Evolutionary conservation across 1,140 invertebrate species (phyloP).

Genomic region (Drosophila dunni): DNA sequence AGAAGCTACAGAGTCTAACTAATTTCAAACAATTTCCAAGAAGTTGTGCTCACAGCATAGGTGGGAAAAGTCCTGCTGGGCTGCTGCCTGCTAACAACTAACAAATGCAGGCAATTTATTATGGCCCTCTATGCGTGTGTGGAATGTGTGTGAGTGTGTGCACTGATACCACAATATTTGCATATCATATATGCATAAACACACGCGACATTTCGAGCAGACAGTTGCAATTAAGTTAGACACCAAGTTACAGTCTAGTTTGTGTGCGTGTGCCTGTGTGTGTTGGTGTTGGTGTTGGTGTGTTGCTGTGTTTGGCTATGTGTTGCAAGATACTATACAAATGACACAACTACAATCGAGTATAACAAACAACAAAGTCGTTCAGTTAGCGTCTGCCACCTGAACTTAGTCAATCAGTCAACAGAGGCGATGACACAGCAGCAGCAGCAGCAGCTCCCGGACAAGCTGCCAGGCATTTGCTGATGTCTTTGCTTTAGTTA

Average conservation of each 20-base stretch:
- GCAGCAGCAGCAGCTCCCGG: conserved; percentile 16
- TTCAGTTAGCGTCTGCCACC: conserved; percentile 56
- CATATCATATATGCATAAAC: conserved; percentile 83
- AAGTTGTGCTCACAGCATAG: not conserved
- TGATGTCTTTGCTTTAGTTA: conserved; percentile 47
- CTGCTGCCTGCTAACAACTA: not conserved
- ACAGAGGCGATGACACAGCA: conserved; percentile 41
- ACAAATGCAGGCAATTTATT: conserved; percentile 38
- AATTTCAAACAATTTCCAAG: not conserved
- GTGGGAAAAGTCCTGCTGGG: conserved; percentile 19
- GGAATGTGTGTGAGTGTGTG: conserved; percentile 33
- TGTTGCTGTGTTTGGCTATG: not conserved
- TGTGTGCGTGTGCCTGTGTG: conserved; percentile 18
- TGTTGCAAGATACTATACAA: conserved; percentile 54
- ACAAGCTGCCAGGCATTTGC: conserved; percentile 40
- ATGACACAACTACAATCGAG: conserved; percentile 47
- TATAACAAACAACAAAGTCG: conserved; percentile 45
- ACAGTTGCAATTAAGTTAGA: conserved; percentile 79
- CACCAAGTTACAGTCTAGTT: conserved; percentile 5
- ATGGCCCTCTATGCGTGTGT: conserved; percentile 2
- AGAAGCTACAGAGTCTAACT: too few species aligned
- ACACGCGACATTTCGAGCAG: conserved; percentile 62
- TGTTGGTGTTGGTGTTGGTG: conserved; percentile 16
- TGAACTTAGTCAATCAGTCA: conserved; percentile 72
- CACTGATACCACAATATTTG: conserved; percentile 81